Evolutionary conservation across 1,140 invertebrate species (phyloP).

Genomic region (Drosophila rufa): DNA sequence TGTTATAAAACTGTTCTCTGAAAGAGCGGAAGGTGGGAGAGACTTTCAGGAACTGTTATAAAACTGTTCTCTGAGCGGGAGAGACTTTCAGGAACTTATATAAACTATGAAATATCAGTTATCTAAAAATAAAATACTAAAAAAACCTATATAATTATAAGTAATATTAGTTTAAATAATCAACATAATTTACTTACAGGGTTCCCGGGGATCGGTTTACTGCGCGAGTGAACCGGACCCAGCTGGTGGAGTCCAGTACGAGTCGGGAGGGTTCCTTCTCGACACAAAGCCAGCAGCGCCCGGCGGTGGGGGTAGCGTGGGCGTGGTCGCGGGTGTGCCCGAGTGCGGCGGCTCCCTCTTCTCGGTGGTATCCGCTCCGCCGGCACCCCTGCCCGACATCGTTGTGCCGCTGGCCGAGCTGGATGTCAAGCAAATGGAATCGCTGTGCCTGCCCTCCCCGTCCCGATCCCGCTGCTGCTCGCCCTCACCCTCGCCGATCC

Average conservation of each 20-base stretch:
- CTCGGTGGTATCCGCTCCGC: constrained; percentile 87
- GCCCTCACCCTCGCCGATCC: constrained; percentile 39
- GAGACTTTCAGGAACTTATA: too few relatives aligned
- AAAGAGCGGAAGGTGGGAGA: too few relatives aligned
- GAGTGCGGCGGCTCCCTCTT: constrained; percentile 86
- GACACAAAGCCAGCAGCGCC: constrained; percentile 73
- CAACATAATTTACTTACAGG: constrained; percentile 42
- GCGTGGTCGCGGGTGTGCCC: constrained; percentile 27
- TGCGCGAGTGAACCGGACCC: constrained; percentile 85
- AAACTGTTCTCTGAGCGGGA: too few relatives aligned
- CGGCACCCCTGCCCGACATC: constrained; percentile 77
- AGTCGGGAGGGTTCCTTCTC: constrained; percentile 83
- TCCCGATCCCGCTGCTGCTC: constrained; percentile 34
- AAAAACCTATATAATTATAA: too few relatives aligned
- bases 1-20: too few relatives aligned
- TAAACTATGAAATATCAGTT: too few relatives aligned
- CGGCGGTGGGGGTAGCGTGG: constrained; percentile 47
- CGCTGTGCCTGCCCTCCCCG: constrained; percentile 51
- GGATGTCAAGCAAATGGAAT: constrained; percentile 75
- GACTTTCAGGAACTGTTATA: too few relatives aligned
- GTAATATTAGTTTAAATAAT: too few relatives aligned
- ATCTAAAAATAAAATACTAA: too few relatives aligned
- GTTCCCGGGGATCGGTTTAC: constrained; percentile 86
- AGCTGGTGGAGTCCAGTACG: constrained; percentile 84
- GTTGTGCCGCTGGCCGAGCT: constrained; percentile 81